Conservation (phyloP, 2,113 vertebrate genomes). For the Gadus chalcogrammus region DNA sequence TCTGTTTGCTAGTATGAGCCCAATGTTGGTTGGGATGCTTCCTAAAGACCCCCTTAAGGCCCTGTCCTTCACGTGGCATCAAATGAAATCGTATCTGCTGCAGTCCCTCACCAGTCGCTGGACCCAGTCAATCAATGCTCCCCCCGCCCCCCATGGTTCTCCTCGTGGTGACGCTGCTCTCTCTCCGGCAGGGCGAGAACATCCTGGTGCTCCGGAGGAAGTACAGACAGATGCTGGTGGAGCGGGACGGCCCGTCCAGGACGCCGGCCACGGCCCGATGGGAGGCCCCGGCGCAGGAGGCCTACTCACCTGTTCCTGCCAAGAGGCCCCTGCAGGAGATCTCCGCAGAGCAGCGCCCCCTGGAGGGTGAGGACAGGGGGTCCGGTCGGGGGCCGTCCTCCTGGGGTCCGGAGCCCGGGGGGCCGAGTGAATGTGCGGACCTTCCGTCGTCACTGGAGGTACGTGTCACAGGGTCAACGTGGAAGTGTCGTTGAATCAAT, state of each 20-base stretch:
- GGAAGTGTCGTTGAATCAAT: no score
- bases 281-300: background rate
- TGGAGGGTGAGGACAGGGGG: background rate
- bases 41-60: no score
- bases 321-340: constrained; percentile 18
- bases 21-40: no score
- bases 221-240: constrained; percentile 66
- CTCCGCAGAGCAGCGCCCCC: background rate
- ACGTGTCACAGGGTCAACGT: background rate
- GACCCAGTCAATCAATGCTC: no score
- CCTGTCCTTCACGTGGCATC: no score
- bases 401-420: constrained; percentile 27
- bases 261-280: background rate
- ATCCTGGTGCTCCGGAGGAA: constrained; percentile 77
- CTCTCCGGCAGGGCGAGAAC: constrained; percentile 70
- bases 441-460: constrained; percentile 43
- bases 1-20: no score
- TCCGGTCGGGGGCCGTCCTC: constrained; percentile 31
- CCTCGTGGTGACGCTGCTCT: background rate
- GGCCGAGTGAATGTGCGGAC: constrained; percentile 33
- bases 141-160: background rate
- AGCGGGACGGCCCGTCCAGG: constrained; percentile 33
- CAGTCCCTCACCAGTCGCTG: no score
- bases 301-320: background rate
- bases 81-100: no score